Evolutionary conservation across 2,113 vertebrate genomes (phyloP), one percentile per base, ranked within the genome.

Genomic region (Platycercus adscitus): DNA sequence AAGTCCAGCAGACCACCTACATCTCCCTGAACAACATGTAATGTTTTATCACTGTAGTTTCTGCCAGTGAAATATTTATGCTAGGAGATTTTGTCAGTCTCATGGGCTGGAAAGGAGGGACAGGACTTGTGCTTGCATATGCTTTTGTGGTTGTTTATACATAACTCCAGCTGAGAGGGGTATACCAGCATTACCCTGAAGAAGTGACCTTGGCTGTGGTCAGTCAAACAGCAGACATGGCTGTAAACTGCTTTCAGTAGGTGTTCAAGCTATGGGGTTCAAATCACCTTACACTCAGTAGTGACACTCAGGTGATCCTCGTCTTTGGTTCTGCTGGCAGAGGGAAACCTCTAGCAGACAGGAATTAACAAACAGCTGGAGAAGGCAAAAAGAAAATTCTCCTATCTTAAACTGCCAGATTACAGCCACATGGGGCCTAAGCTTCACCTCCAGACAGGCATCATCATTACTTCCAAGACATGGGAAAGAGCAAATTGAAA

Each of bases 1-100:
- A 94, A 75, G 46, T 39, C 61, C 69, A 91, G 50, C 37, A 86
- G 90, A 86, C 76, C 88, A 91, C 72, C 77, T 92, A 81, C 60
- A 75, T 26, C 50, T 88, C 60, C 60, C 50, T 60, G 46, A 92
- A 78, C 26, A 77, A 33, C 3, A 29, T 16, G 33, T n/a, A 64
- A 84, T 61, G 46, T 77, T 96, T 70, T 55, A 77, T 70, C 76
- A 86, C 46, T 6, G 4, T 0, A 21, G 33, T 29, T 91, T 63
- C 86, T 81, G 83, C 35, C 52, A 88, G 43, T 35, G 33, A 73
- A 88, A 21, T 75, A 73, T 84, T 92, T 90, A 50, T 33, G 39
- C 31, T 15, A 66, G 24, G 20, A 73, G 33, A 77, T 82, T 81
- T 47, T 86, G 58, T 80, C 49, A 85, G 8, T 76, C 61, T 61